A percentile compares a stretch with the other conserved stretches of the same genome.
Evolutionary conservation across 2,113 vertebrate species (phyloP).

Genomic region (Alligator sinensis): DNA sequence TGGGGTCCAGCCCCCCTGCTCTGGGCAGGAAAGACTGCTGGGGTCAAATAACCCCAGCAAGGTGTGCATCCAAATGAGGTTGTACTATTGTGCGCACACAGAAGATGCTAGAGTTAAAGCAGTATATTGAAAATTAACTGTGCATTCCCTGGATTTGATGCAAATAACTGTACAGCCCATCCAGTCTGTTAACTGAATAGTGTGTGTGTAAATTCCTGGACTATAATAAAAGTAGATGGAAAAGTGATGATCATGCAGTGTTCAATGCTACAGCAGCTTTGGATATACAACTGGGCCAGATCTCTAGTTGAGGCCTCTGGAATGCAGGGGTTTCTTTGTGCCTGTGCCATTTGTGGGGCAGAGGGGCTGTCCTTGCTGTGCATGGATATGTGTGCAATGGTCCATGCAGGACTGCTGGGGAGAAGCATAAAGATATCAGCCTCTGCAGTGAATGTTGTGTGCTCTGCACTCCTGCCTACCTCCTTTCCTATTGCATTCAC

Average conservation of each 20-base stretch:
- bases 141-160: background rate
- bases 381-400: background rate
- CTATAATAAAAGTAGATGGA: background rate
- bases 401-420: background rate
- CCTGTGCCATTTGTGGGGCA: no score
- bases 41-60: no score
- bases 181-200: background rate
- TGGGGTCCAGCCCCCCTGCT: no score
- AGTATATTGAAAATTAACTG: background rate
- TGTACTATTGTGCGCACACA: background rate
- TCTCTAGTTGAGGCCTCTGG: background rate
- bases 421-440: background rate
- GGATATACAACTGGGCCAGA: background rate
- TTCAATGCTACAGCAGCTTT: background rate
- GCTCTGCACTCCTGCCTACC: background rate
- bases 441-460: background rate
- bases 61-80: background rate
- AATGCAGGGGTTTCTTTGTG: background rate
- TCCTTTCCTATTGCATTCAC: background rate
- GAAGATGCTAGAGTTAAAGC: background rate
- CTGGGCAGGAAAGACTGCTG: no score
- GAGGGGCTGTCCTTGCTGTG: background rate
- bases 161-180: background rate
- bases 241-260: background rate
- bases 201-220: background rate